Evolutionary conservation across 2,113 vertebrate genomes (phyloP), one percentile per base, ranked within the genome.

Genomic region (Thymallus thymallus): DNA sequence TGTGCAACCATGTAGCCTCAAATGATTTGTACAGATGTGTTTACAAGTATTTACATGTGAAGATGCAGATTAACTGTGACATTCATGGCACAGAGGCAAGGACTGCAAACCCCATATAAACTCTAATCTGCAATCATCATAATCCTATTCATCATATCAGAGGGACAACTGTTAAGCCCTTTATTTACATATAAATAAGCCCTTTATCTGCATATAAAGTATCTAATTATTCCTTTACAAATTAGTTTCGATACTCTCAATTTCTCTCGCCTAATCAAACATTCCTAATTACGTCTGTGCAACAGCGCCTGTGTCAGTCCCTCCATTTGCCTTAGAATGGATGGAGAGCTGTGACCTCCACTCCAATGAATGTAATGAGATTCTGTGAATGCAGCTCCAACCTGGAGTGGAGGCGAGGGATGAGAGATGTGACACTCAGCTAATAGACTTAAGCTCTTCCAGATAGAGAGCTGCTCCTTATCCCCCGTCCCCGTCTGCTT

Each of bases 311-410:
- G 55, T n/a, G 63, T 72, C 48, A 16, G 18, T 7, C 29, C 26
- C 26, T 64, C 29, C 62, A 64, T 51, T 60, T 60, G 56, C n/a
- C 56, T 60, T 6, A 22, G n/a, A 13, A 60, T n/a, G 20, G 56
- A 22, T 60, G n/a, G 56, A 22, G 56, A 22, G 56, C 24, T 58
- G 46, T 77, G 23, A 22, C 18, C 62, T 63, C 20, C 68, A 60
- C 74, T 82, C 71, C 55, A 76, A 61, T 51, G 23, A 7, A 61
- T 69, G 61, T 71, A 81, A 76, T 69, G 1, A 76, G 55, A 79
- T 58, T 75, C 41, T 67, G n/a, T 23, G 60, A 35, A 58, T 66
- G 61, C 16, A 9, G 26, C 2, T 41, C 61, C 68, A 56, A 45
- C 14, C 14, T 35, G 10, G 14, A 23, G 20, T 32, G 35, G 35